Conservation (phyloP, 2,113 vertebrate species). For the Apodemus sylvaticus region DNA sequence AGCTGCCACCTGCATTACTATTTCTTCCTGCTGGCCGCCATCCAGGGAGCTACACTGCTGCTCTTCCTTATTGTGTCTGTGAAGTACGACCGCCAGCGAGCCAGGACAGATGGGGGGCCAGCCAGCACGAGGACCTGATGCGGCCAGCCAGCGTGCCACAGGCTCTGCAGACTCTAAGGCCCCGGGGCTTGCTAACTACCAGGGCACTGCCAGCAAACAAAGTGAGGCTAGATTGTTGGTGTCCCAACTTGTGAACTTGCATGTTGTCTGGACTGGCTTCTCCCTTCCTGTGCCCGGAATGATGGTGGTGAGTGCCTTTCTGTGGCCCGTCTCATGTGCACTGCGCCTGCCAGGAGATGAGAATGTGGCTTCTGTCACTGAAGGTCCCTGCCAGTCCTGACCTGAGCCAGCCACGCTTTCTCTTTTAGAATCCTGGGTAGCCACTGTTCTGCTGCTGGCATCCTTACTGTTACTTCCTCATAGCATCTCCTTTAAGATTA, state of each 20-base stretch:
- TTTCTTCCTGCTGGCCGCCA: constrained; percentile 96
- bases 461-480: neutral
- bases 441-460: rapidly evolving
- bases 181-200: neutral
- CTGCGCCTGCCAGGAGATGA: neutral
- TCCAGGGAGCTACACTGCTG: constrained; percentile 94
- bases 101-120: neutral
- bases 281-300: neutral
- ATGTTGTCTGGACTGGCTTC: constrained; percentile 29
- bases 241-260: constrained; percentile 7
- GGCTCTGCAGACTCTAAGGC: neutral
- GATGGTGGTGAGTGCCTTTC: constrained; percentile 79
- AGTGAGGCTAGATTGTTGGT: neutral
- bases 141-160: neutral
- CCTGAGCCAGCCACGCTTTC: neutral
- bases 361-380: neutral
- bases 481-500: neutral
- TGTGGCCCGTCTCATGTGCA: constrained; percentile 15
- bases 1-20: constrained; percentile 96
- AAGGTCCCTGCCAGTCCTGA: neutral
- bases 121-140: constrained; percentile 79
- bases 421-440: neutral
- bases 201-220: neutral
- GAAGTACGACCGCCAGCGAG: constrained; percentile 91
- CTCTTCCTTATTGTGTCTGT: constrained; percentile 95